Evolutionary conservation across 2,888 invertebrate species (phyloP), one percentile per base, ranked within the genome.

Genomic region (Alcis repandata): DNA sequence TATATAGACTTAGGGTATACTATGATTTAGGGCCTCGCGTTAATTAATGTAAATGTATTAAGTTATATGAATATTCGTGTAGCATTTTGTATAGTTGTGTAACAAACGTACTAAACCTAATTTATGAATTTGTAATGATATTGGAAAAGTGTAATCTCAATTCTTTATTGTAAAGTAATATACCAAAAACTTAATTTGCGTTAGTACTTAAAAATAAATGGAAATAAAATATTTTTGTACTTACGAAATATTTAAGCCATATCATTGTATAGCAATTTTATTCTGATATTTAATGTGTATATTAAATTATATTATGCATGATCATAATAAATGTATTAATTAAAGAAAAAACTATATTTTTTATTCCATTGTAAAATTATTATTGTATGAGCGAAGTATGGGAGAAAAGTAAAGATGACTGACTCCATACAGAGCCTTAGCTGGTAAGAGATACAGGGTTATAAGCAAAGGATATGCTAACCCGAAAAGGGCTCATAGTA

Each of bases 151-250:
- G 49, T 43, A 63, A 63, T 63, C 57, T 63, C 63, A 58, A 46
- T 17, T 3, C 4, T 8, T 33, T 13, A 0, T 32, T 19, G 32
- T 45, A 56, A 32, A 45, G 36, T 45, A 51, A 52, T 4, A 8
- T 68, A 63, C 59, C 54, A 67, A 69, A 64, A 68, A 63, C 61
- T 61, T 67, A 65, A 68, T 49, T 38, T 57, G 48, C 59, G 63
- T 56, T 36, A 19, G 33, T 70, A 68, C 66, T 70, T 63, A 62
- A 22, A 17, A 15, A 38, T 66, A 73, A 69, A 53, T 79, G 77
- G 78, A 78, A 53, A 73, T n/a, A 19, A 52, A 36, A 76, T 83
- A 84, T 86, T 85, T 86, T 86, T 85, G 73, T 83, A 56, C 56
- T 56, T 46, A 80, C 77, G 73, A 72, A 73, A 74, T 68, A 72